Base-by-base conservation (phyloP, 1,140 invertebrate species). In the Anoplolepis gracilipes region DNA sequence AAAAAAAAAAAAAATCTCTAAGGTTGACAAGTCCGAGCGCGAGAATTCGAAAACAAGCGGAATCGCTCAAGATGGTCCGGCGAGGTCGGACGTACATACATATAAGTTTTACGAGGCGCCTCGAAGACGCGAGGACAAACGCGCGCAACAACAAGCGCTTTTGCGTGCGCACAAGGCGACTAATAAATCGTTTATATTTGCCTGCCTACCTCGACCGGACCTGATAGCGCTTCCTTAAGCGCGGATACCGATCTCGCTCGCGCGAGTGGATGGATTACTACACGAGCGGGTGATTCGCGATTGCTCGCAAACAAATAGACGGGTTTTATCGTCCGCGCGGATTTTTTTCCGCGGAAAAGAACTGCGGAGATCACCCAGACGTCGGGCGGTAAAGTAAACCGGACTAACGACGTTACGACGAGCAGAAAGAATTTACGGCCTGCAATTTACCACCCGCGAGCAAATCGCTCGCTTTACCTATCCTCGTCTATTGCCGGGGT, bases 341-440 rank as follows among this genome's bases (percentile, higher is more conserved):
- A 59, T 49, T 19, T 67, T 59, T 42, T 25, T 25, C 30, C 78
- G 77, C 64, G 78, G 67, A 42, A 82, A 72, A n/a, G n/a, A 82
- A 59, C 78, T 73, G 22, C 78, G 13, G 46, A 33, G 67, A 82
- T 82, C 78, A 46, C 53, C 36, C 36, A 36, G 36, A 42, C 62
- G 28, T 22, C 46, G 76, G 49, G 65, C 28, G 67, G 62, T 64
- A 79, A 82, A 82, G 78, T 70, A 62, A 36, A 73, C 53, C 30
- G 57, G 53, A 82, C 78, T 73, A 82, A 82, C 67, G 67, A 73
- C 78, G 53, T 82, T 82, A 72, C 65, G 77, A 65, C 78, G 78
- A 73, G 67, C 53, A 61, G 78, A 73, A 73, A 72, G 78, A 82
- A 82, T 82, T 82, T 82, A 82, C 78, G 78, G n/a, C 78, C 67